Conservation (phyloP, 2,113 vertebrate species). For the Sinocyclocheilus grahami region DNA sequence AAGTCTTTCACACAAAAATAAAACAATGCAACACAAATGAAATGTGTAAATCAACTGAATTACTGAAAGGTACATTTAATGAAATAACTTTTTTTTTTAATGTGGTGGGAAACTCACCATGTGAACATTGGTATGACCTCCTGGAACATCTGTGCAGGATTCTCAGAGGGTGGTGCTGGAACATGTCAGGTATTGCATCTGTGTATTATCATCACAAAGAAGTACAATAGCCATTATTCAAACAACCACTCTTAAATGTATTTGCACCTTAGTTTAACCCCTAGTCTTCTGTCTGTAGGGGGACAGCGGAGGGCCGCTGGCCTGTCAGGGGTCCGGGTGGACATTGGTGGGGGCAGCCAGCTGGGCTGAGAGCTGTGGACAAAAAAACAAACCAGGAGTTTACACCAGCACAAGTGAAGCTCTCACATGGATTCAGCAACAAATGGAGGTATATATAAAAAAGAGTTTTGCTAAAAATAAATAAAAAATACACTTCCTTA, state of each 20-base stretch:
- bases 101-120: not conserved
- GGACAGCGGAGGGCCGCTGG: constrained; percentile 84
- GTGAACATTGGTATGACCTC: constrained; percentile 72
- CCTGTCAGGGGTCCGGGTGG: constrained; percentile 81
- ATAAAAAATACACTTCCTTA: not conserved
- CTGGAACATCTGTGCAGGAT: constrained; percentile 84
- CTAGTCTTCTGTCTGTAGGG: constrained; percentile 69
- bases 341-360: constrained; percentile 84
- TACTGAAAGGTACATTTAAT: not conserved
- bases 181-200: constrained; percentile 80
- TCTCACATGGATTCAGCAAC: constrained; percentile 84
- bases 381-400: constrained; percentile 80
- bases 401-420: constrained; percentile 81
- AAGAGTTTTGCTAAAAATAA: not conserved
- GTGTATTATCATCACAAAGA: not conserved
- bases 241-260: not conserved
- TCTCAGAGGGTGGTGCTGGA: constrained; percentile 80
- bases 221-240: not conserved
- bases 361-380: constrained; percentile 81
- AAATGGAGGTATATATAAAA: constrained; percentile 79
- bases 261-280: not conserved
- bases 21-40: not conserved
- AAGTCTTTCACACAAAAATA: too few relatives aligned
- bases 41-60: not conserved
- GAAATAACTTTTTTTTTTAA: too few relatives aligned